Evolutionary conservation across 2,113 vertebrate genomes (phyloP).

Genomic region (Rhinichthys klamathensis): DNA sequence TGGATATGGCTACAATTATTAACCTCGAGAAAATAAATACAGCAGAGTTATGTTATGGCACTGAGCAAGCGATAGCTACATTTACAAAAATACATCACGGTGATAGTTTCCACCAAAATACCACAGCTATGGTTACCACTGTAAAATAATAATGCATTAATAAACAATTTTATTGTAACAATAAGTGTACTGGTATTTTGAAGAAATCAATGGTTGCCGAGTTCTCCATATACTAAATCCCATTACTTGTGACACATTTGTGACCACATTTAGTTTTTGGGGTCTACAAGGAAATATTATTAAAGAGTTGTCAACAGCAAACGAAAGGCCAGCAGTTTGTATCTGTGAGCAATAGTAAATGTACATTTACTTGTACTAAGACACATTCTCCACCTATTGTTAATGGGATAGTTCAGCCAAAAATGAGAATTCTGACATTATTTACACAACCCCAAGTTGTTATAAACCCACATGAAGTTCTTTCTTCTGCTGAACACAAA

Average conservation of each 20-base stretch:
- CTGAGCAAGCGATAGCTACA: not conserved
- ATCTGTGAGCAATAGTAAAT: no score
- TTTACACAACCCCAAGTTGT: no score
- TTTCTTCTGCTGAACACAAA: no score
- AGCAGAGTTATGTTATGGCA: not conserved
- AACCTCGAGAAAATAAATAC: not conserved
- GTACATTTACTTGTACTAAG: no score
- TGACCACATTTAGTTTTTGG: not conserved
- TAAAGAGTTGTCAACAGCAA: no score
- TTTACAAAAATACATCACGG: not conserved
- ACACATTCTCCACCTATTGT: no score
- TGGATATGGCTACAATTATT: slow-evolving; percentile 6
- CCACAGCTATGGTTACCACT: not conserved
- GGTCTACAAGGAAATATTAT: not conserved
- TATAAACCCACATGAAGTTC: no score
- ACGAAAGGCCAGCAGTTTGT: no score
- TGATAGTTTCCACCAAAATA: not conserved
- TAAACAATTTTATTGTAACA: not conserved
- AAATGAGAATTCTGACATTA: no score
- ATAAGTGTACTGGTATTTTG: not conserved
- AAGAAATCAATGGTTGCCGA: not conserved
- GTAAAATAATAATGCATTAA: not conserved
- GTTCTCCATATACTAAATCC: not conserved
- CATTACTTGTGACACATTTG: not conserved
- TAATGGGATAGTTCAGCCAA: no score